Conservation (phyloP, 2,797 vertebrate genomes). For the Bradypodion pumilum region DNA sequence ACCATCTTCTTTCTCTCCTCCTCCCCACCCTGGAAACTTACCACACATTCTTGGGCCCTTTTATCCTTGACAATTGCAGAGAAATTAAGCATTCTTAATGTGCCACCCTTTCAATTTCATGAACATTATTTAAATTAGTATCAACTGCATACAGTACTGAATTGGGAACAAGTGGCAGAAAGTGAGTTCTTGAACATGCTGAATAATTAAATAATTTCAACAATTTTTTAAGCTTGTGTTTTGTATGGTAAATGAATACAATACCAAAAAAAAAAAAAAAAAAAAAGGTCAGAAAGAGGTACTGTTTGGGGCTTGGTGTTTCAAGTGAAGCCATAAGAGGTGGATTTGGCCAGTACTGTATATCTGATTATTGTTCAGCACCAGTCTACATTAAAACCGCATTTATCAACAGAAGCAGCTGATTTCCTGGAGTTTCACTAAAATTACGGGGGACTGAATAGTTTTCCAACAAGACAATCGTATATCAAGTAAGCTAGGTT, state of each 20-base stretch:
- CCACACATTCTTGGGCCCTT: slow-evolving; percentile 41
- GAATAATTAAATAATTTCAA: rapidly evolving
- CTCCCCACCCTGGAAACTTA: background rate
- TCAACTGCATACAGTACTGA: background rate
- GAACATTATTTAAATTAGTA: background rate
- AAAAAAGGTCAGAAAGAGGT: background rate
- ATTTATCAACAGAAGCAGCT: background rate
- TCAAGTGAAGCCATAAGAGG: background rate
- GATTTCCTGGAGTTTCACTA: background rate
- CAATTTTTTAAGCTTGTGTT: background rate
- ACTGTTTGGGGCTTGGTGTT: background rate
- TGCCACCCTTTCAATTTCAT: slow-evolving; percentile 12
- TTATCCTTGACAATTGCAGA: slow-evolving; percentile 56
- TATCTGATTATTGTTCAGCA: background rate
- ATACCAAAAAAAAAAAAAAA: background rate
- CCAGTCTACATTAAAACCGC: background rate
- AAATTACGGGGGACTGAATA: background rate
- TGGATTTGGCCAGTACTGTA: background rate
- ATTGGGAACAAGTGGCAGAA: background rate
- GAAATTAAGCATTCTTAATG: slow-evolving; percentile 9
- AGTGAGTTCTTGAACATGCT: background rate
- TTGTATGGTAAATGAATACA: background rate
- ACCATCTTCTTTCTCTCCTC: slow-evolving; percentile 19
- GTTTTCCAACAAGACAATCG: background rate
- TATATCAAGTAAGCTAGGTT: background rate